Conservation (phyloP, 2,113 vertebrate genomes). For the Otus sunia region DNA sequence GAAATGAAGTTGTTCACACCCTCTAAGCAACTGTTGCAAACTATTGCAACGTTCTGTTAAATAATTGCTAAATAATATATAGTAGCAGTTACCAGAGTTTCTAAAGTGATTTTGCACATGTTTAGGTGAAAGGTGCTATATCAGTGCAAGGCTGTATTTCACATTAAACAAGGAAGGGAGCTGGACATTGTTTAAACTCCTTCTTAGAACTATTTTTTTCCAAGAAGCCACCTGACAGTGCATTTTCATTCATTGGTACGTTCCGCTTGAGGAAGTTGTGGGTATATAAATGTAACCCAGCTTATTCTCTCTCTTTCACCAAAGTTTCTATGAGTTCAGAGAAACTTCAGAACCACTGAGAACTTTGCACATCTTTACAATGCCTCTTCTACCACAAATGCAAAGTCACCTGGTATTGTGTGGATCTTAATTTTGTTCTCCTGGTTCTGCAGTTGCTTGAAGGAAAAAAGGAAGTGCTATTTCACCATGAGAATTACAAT, state of each 20-base stretch:
- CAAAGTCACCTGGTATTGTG: neutral
- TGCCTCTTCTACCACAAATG: neutral
- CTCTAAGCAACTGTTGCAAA: conserved; percentile 22
- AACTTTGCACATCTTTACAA: neutral
- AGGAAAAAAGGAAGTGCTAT: neutral
- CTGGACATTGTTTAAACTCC: neutral
- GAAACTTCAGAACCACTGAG: neutral
- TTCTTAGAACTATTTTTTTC: neutral
- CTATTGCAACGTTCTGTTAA: neutral
- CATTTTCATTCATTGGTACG: neutral
- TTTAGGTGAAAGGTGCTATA: conserved; percentile 2
- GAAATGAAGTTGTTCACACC: conserved; percentile 31
- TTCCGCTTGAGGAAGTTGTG: neutral
- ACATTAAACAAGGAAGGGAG: conserved; percentile 16
- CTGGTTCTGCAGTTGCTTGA: neutral
- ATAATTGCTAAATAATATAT: conserved; percentile 36
- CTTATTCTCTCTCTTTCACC: neutral
- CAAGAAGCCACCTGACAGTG: neutral
- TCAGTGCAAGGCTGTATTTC: conserved; percentile 11
- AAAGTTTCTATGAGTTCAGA: neutral
- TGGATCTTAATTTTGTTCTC: neutral
- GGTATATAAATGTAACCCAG: neutral
- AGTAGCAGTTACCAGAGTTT: conserved; percentile 1
- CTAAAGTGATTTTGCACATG: conserved; percentile 50
- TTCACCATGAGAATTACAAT: neutral